Percentiles rank a stretch among this genome's conserved stretches.
phyloP scores from a whole-genome alignment of 2,113 vertebrate species.

The Sinocyclocheilus maitianheensis region DNA sequence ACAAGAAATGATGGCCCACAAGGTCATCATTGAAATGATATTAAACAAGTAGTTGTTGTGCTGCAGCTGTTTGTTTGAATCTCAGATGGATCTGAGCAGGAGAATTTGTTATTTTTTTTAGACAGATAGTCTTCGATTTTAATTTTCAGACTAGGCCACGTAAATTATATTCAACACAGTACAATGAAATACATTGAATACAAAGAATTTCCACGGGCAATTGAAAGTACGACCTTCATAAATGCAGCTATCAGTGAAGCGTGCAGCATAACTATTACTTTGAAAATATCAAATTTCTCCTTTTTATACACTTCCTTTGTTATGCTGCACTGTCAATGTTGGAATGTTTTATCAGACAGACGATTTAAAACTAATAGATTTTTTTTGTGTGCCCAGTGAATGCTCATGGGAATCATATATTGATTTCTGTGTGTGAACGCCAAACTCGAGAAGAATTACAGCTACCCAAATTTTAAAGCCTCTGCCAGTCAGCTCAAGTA shows the following conservation, averaged over 20 bases:
- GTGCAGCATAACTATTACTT: slow-evolving; percentile 35
- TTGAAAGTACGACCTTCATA: slow-evolving; percentile 38
- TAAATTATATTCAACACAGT: slow-evolving; percentile 3
- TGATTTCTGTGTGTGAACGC: slow-evolving; percentile 44
- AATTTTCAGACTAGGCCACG: slow-evolving; percentile 9
- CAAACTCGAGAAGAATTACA: slow-evolving; percentile 44
- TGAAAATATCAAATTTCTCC: slow-evolving; percentile 41
- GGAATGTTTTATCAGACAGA: slow-evolving; percentile 46
- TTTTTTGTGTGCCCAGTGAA: slow-evolving; percentile 42
- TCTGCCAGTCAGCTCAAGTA: slow-evolving; percentile 39
- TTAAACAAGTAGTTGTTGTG: not conserved
- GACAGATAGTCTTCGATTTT: not conserved
- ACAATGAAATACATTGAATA: not conserved
- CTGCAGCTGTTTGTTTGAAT: not conserved
- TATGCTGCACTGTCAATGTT: slow-evolving; percentile 32
- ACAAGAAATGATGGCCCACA: slow-evolving; percentile 23
- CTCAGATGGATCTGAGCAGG: not conserved
- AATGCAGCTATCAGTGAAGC: slow-evolving; percentile 32
- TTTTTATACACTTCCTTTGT: slow-evolving; percentile 41
- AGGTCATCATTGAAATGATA: slow-evolving; percentile 20
- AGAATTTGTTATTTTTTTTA: not conserved
- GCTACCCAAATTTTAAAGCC: slow-evolving; percentile 25
- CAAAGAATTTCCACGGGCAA: slow-evolving; percentile 10
- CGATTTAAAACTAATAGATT: slow-evolving; percentile 52
- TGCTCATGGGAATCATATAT: slow-evolving; percentile 45